These are phyloP conservation scores for Thysanoteuthis rhombus DNA, from an alignment of 2,888 invertebrate species.

Conservation along the genomic window DNA sequence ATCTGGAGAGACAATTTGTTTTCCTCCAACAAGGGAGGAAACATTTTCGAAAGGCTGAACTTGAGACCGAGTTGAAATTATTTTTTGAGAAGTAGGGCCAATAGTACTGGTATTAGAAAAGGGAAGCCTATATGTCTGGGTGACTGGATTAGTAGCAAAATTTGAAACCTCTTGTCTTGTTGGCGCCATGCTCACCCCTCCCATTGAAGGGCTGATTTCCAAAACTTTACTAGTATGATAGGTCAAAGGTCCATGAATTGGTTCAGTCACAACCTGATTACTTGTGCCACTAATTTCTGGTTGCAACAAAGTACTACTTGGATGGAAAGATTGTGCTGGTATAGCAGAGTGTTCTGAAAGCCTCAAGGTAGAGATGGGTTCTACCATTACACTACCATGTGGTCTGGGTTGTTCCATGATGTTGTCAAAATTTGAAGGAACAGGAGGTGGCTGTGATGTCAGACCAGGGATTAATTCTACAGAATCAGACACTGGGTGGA, in stretches of 20 bases:
- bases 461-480: slow-evolving; percentile 27
- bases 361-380: background rate
- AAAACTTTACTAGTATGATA: background rate
- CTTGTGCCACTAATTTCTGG: background rate
- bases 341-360: background rate
- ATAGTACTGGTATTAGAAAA: background rate
- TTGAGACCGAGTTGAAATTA: background rate
- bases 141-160: background rate
- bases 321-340: background rate
- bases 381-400: background rate
- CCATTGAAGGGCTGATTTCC: background rate
- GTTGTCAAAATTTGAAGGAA: slow-evolving; percentile 35
- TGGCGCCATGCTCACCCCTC: background rate
- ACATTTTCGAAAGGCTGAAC: background rate
- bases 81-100: background rate
- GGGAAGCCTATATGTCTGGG: background rate
- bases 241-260: background rate
- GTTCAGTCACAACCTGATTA: background rate
- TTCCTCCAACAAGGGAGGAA: background rate
- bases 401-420: slow-evolving; percentile 38
- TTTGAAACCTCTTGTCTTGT: background rate
- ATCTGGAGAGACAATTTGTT: background rate
- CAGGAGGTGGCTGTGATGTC: slow-evolving; percentile 33
- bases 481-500: background rate
- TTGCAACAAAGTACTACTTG: background rate